Evolutionary conservation across 2,888 invertebrate genomes (phyloP), one percentile per base, ranked within the genome.

Genomic region (Ethmia dodecea): DNA sequence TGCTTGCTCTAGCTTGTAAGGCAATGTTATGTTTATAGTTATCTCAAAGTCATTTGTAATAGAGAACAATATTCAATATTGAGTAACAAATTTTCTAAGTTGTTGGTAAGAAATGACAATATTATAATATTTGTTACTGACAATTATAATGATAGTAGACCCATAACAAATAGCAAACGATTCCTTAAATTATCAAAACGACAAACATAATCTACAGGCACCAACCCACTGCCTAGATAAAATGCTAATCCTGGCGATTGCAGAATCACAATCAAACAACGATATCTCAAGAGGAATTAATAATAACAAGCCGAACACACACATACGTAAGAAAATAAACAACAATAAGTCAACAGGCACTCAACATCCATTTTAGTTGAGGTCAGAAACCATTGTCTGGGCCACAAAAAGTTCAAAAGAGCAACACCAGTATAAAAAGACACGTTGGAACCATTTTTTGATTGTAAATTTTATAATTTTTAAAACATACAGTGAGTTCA

Each of bases 371-470:
- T 64, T 56, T 52, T 49, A 57, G 45, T 45, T 51, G 68, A 68
- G 78, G 74, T 76, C 78, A 74, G 55, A 49, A 61, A 53, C 56
- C 59, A 75, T 77, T 75, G 76, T 77, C 56, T 60, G 61, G 43
- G 45, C 38, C 38, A 52, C 55, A 59, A 57, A 60, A 53, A 55
- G 49, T 43, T 51, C 34, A 45, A 49, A 47, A 33, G 35, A 42
- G 38, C 38, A 46, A 43, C 8, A 31, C 62, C 60, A 60, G 42
- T 38, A 30, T 55, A 49, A 36, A 30, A 38, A 54, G 65, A 61
- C 51, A 58, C 50, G 33, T 47, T 13, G 37, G 41, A 22, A 8
- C 15, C 25, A 29, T n/a, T n/a, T n/a, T n/a, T n/a, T n/a, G n/a
- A n/a, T n/a, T n/a, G n/a, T n/a, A n/a, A n/a, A n/a, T n/a, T n/a